Base-by-base conservation (phyloP, 37 sponge, comb jelly and placozoan species). In the Mnemiopsis leidyi region DNA sequence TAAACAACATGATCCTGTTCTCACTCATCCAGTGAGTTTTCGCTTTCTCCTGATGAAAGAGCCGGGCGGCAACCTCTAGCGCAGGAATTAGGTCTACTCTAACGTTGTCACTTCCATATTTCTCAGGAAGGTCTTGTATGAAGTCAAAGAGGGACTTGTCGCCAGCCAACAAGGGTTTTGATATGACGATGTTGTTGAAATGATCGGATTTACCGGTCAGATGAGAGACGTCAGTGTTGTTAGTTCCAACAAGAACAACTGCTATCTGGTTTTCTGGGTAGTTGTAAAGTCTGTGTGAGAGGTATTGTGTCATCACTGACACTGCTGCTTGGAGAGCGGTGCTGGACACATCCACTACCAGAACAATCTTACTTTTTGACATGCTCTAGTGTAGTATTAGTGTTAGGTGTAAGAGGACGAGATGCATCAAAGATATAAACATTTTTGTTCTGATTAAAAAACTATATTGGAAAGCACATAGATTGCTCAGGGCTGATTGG, bases 301-400 rank as follows among this genome's bases (percentile, higher is more conserved):
- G 13, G 35, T 40, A 28, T 3, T 39, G 33, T 37, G 21, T 21
- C 61, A 85, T 85, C 0, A 85, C 61, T 0, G 32, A 23, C 40
- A 40, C 61, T 38, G 40, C 61, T 18, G 5, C 29, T 18, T 38
- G 24, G 18, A 85, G 61, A 2, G 90, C 48, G 39, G 9, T n/a
- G 24, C 61, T 40, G 36, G 48, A 36, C 24, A 85, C 32, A 39
- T 85, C 90, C 23, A 85, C 61, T 29, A 85, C 90, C 30, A 85
- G 25, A n/a, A 85, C 90, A 1, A 85, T 33, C 90, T 85, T 85
- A 33, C 90, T 85, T 23, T 85, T 85, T 13, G 90, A 85, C 90
- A 85, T 85, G 35, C 61, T 48, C 9, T 48, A 48, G 13, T 48
- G 13, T 13, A 13, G 13, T 48, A n/a, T n/a, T n/a, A n/a, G n/a